Base-by-base conservation (phyloP, 2,797 vertebrate genomes). In the Sebastolobus alascanus region DNA sequence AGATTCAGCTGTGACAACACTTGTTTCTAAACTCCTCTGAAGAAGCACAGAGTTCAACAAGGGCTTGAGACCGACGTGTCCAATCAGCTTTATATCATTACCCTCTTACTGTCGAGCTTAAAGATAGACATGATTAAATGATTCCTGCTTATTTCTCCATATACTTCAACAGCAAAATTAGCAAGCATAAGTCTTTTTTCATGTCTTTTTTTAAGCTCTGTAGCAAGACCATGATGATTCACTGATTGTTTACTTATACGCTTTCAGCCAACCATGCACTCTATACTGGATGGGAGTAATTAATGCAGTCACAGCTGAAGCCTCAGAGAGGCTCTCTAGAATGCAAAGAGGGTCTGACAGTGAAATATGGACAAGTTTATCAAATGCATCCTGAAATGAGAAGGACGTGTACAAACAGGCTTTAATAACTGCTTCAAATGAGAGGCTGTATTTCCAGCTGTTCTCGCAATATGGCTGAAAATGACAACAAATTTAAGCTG, bases 261-360 rank as follows among this genome's bases (percentile, higher is more conserved):
- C 89, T 90, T 76, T 89, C 77, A 90, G 83, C 80, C 84, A 80
- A 69, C 83, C 84, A 6, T 80, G 83, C 86, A 50, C 85, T 67
- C 82, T 75, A 64, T 84, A 79, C 68, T 87, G 86, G 84, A 84
- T 71, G 35, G 78, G 77, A 87, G 89, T 92, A 89, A 93, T 93
- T 91, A 91, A 84, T 63, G 68, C 55, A 73, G 79, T 90, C 89
- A 84, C 85, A 91, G 89, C 85, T 77, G 88, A 88, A 56, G 90
- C 87, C 69, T 90, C 73, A 29, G 81, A 84, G 85, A 80, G 14
- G 13, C 80, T 79, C 83, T 72, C 38, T 38, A 12, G 82, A 87
- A 87, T 88, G 75, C 73, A 73, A 80, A 91, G 65, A 68, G 66
- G 77, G 18, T 5, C 81, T 77, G 83, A 88, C 82, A 77, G 74